Conservation (phyloP, 2,888 invertebrate species). For the Gastrophysa polygoni region DNA sequence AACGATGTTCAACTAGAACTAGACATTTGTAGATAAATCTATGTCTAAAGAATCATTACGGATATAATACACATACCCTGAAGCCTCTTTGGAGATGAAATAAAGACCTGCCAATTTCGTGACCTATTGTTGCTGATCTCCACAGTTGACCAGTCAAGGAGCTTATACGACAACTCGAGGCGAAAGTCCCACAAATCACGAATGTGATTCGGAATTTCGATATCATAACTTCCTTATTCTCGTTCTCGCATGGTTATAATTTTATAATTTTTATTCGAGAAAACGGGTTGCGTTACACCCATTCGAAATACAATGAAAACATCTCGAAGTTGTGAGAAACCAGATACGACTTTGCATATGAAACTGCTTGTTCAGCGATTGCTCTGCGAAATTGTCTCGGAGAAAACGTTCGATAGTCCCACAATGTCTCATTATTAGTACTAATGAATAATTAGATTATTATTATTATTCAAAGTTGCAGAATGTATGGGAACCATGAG, state of each 20-base stretch:
- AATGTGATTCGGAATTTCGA: conserved; percentile 27
- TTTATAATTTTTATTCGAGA: neutral
- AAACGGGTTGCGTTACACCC: conserved; percentile 5
- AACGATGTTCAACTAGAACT: too few relatives aligned
- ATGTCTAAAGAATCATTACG: too few relatives aligned
- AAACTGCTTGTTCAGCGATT: conserved; percentile 12
- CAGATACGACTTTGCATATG: conserved; percentile 15
- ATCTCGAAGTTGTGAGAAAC: conserved; percentile 1
- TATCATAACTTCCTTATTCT: conserved; percentile 15
- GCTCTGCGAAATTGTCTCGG: conserved; percentile 18
- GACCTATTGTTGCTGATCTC: conserved; percentile 15
- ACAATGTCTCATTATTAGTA: conserved; percentile 26
- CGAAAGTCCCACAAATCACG: conserved; percentile 32
- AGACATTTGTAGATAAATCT: too few relatives aligned
- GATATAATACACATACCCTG: too few relatives aligned
- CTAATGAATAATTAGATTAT: conserved; percentile 32
- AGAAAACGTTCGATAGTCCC: conserved; percentile 24
- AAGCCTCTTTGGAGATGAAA: neutral
- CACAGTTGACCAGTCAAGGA: conserved; percentile 30
- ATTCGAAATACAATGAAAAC: conserved; percentile 2
- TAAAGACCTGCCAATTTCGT: neutral
- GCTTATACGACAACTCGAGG: conserved; percentile 14
- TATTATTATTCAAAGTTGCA: conserved; percentile 14
- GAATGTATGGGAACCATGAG: neutral
- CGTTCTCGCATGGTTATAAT: neutral